These are phyloP conservation scores for Oryzias melastigma DNA, from an alignment of 2,113 vertebrate genomes.

Conservation along the genomic window DNA sequence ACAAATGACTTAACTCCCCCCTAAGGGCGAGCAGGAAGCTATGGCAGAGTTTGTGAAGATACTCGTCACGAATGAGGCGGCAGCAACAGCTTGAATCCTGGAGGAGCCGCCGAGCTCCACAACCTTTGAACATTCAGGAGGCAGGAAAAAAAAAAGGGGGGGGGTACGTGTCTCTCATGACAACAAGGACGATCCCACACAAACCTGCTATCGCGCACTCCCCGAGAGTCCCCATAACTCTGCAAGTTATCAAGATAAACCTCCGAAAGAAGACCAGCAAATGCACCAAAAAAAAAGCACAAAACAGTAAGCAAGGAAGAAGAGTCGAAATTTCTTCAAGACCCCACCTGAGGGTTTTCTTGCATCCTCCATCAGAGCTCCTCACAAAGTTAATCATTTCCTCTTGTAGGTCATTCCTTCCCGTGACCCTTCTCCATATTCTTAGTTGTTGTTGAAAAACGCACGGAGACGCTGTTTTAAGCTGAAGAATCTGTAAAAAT, in stretches of 20 bases:
- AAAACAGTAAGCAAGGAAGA: constrained; percentile 8
- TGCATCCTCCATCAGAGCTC: constrained; percentile 55
- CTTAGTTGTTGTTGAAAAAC: constrained; percentile 18
- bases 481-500: constrained; percentile 24
- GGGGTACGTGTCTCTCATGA: constrained; percentile 67
- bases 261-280: constrained; percentile 13
- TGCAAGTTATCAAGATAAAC: constrained; percentile 43
- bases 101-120: constrained; percentile 48
- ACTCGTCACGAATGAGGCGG: constrained; percentile 33
- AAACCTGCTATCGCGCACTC: constrained; percentile 31
- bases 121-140: constrained; percentile 68
- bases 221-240: constrained; percentile 30
- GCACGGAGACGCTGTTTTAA: constrained; percentile 46
- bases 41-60: constrained; percentile 49
- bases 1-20: constrained; percentile 62
- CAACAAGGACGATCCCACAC: constrained; percentile 46
- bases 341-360: constrained; percentile 68
- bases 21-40: constrained; percentile 21
- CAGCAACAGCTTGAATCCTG: constrained; percentile 49
- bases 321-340: constrained; percentile 19
- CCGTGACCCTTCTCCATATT: constrained; percentile 31
- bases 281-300: constrained; percentile 15
- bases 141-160: constrained; percentile 61
- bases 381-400: constrained; percentile 23
- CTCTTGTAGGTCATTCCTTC: constrained; percentile 45